Percentiles rank a stretch among this genome's conserved stretches.
phyloP scores from a whole-genome alignment of 2,888 invertebrate genomes.

The Meteorus colon region DNA sequence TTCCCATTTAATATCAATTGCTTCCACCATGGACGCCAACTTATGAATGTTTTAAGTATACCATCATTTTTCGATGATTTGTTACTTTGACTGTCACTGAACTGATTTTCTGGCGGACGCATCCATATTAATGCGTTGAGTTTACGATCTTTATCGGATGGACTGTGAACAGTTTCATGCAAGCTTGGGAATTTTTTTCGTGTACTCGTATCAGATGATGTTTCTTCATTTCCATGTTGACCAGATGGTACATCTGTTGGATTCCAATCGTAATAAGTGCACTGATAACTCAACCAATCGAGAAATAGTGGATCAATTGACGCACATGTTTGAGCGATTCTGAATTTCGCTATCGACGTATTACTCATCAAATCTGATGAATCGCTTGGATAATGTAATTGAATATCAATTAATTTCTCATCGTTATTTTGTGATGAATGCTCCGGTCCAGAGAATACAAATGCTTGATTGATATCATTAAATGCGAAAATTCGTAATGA shows the following conservation, averaged over 20 bases:
- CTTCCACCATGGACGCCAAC: conserved; percentile 76
- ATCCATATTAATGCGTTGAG: conserved; percentile 29
- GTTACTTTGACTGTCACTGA: conserved; percentile 13
- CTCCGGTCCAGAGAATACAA: conserved; percentile 77
- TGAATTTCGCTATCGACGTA: conserved; percentile 75
- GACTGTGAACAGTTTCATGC: conserved; percentile 71
- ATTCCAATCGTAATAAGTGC: conserved; percentile 59
- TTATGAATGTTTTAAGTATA: conserved; percentile 63
- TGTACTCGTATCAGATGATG: conserved; percentile 63
- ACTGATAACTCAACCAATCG: conserved; percentile 79
- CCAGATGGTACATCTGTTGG: conserved; percentile 4
- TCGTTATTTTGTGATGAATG: conserved; percentile 46
- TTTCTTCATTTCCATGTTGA: conserved; percentile 59
- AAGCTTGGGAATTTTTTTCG: conserved; percentile 69
- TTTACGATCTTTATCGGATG: conserved; percentile 66
- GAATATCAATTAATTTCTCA: conserved; percentile 61
- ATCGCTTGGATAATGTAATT: conserved; percentile 69
- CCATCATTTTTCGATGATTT: background rate
- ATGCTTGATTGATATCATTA: conserved; percentile 75
- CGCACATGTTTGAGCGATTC: conserved; percentile 74
- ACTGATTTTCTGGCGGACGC: background rate
- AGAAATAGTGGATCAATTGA: conserved; percentile 80
- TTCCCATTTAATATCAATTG: conserved; percentile 76
- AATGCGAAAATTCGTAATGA: conserved; percentile 75
- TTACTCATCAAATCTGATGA: background rate